Evolutionary conservation across 2,797 vertebrate genomes (phyloP).

Genomic region (Erethizon dorsatum): DNA sequence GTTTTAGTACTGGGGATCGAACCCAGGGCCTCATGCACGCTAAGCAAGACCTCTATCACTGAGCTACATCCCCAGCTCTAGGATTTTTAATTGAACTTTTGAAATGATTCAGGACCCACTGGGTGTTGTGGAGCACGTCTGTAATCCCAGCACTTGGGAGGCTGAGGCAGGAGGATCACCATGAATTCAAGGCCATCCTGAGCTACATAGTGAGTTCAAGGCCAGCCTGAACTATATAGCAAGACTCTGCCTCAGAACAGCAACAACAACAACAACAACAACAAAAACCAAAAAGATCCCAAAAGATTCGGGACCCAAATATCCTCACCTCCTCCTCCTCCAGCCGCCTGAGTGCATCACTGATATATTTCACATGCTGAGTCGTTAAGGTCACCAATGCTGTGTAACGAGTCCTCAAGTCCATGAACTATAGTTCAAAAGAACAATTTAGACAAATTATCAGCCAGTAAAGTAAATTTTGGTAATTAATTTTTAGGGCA

Average conservation of each 20-base stretch:
- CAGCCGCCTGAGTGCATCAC: constrained; percentile 95
- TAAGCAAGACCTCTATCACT: not conserved
- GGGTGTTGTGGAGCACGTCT: not conserved
- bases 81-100: constrained; percentile 34
- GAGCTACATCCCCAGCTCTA: not conserved
- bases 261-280: too few relatives aligned
- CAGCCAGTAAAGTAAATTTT: constrained; percentile 46
- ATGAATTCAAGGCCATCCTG: not conserved
- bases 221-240: not conserved
- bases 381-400: constrained; percentile 98
- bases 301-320: not conserved
- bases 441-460: constrained; percentile 53
- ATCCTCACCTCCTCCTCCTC: constrained; percentile 97
- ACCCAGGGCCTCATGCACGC: not conserved
- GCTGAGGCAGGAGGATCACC: too few relatives aligned
- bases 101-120: not conserved
- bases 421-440: constrained; percentile 95
- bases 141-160: not conserved
- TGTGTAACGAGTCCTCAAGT: constrained; percentile 97
- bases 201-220: not conserved
- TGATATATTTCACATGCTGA: constrained; percentile 99
- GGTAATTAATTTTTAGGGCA: constrained; percentile 40
- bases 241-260: not conserved
- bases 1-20: too few relatives aligned
- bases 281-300: not conserved